Conservation (phyloP, 2,113 vertebrate species). For the Pluvianellus socialis region DNA sequence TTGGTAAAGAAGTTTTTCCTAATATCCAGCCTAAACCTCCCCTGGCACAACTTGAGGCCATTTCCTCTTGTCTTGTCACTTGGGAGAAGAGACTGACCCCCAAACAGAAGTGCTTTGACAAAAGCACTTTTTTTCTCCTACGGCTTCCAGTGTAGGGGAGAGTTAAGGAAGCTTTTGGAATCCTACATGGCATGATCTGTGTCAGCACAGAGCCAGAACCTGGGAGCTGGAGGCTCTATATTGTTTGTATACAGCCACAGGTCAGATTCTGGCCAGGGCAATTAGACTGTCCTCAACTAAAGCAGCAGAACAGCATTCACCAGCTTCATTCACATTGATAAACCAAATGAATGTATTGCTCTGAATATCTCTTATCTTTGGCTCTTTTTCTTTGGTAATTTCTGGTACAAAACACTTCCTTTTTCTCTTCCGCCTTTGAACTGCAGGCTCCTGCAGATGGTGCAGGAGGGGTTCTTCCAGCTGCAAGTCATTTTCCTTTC, state of each 20-base stretch:
- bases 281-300: not conserved
- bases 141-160: not conserved
- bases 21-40: too few species aligned
- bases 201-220: not conserved
- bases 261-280: not conserved
- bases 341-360: not conserved
- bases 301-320: not conserved
- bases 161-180: not conserved
- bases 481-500: not conserved
- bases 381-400: not conserved
- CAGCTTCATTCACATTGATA: not conserved
- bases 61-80: too few species aligned
- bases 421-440: not conserved
- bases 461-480: not conserved
- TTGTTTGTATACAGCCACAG: not conserved
- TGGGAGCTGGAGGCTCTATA: not conserved
- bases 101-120: too few species aligned
- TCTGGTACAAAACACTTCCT: not conserved
- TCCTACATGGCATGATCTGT: not conserved
- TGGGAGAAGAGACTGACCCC: too few species aligned
- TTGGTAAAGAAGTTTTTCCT: too few species aligned
- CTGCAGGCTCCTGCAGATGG: not conserved
- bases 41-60: too few species aligned
- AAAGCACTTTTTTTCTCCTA: not conserved
- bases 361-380: not conserved